These are phyloP conservation scores for Isurus oxyrinchus DNA, from an alignment of 2,113 vertebrate species.

Conservation along the genomic window DNA sequence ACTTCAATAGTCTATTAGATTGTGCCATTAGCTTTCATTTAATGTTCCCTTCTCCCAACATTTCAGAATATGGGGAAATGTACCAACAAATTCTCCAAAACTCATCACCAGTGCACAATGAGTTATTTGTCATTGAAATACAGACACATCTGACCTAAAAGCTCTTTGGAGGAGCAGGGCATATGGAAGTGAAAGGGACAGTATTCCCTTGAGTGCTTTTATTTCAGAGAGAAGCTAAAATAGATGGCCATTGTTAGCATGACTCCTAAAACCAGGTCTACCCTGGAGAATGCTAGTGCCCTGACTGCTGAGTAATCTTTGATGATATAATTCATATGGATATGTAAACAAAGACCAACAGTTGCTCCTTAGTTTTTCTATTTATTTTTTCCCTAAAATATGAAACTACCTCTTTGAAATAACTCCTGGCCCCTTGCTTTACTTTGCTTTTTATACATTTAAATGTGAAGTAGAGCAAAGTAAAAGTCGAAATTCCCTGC, in stretches of 20 bases:
- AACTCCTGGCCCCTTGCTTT: neutral
- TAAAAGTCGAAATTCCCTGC: neutral
- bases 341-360: neutral
- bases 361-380: neutral
- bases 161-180: neutral
- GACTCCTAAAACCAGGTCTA: neutral
- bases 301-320: neutral
- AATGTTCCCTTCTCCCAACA: neutral
- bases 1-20: neutral
- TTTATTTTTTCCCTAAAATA: neutral
- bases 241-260: neutral
- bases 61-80: neutral
- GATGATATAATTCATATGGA: neutral
- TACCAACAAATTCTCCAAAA: neutral
- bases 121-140: neutral
- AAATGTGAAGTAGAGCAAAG: neutral
- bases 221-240: neutral
- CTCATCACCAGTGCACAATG: neutral
- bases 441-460: neutral
- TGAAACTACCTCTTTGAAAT: neutral
- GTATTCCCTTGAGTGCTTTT: neutral
- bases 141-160: neutral
- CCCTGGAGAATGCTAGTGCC: neutral
- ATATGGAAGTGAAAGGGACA: neutral
- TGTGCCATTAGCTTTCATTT: neutral